Evolutionary conservation across 1,140 invertebrate species (phyloP), one percentile per base, ranked within the genome.

Genomic region (Nylanderia fulva): DNA sequence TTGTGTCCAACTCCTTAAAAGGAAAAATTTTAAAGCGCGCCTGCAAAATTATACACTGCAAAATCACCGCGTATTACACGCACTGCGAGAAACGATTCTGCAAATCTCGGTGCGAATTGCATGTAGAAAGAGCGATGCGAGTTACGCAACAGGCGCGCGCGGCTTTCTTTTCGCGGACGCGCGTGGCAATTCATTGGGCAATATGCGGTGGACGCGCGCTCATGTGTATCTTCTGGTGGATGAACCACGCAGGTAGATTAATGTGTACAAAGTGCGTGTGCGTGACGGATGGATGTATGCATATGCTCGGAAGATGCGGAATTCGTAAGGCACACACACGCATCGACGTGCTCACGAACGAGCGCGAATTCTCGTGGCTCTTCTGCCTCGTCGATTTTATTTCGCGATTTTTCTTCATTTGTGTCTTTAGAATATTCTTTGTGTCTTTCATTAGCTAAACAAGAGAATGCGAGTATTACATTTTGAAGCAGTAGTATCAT

Each of bases 121-220:
- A 84, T 69, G 90, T 86, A 86, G 85, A 92, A 91, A 89, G 90
- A 90, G 74, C 76, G 64, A 71, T 45, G 60, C 84, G 72, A 76
- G 85, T 94, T 94, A 91, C 88, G 85, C 91, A 94, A 93, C 13
- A 27, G 18, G 86, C n/a, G n/a, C 54, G 48, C 42, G 64, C 86
- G 91, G 93, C 93, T 94, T 94, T 94, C 93, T 93, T 93, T 93
- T 93, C 86, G 86, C 90, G 87, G 83, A 88, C 87, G 92, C 85
- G 90, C 80, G 74, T 60, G 84, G 29, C 74, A 90, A 92, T 92
- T 91, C 90, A 91, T 92, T 93, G 89, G 91, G 91, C 90, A 93
- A 93, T 88, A 56, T 33, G 64, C n/a, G n/a, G n/a, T 88, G 66
- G 76, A 45, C 75, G 52, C 48, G 56, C 21, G 48, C 69, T 83